phyloP scores from a whole-genome alignment of 2,113 vertebrate genomes.

The Burhinus oedicnemus region DNA sequence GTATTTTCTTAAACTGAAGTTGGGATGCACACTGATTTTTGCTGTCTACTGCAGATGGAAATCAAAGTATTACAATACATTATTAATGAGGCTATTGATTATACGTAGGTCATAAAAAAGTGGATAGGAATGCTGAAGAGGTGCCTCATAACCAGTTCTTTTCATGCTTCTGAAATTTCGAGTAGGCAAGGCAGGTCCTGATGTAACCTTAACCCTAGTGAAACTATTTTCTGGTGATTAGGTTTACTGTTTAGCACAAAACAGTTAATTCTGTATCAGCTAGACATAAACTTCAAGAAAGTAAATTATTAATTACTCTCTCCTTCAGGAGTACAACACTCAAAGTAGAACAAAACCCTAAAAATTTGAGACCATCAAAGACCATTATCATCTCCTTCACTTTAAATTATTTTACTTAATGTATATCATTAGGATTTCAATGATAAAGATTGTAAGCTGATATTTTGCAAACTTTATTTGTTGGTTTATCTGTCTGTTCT shows the following conservation, averaged over 20 bases:
- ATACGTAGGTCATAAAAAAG: neutral
- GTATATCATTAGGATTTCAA: neutral
- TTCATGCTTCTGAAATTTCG: neutral
- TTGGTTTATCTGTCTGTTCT: neutral
- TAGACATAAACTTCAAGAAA: neutral
- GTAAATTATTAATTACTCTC: neutral
- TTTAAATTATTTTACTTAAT: neutral
- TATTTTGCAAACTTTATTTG: neutral
- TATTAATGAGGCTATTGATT: neutral
- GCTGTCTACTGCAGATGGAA: neutral
- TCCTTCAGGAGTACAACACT: neutral
- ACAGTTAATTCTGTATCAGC: neutral
- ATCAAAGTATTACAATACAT: neutral
- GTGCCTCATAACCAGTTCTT: neutral
- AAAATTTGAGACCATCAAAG: neutral
- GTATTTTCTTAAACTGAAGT: neutral
- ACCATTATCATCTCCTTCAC: neutral
- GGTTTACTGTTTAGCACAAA: neutral
- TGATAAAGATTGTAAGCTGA: accelerated
- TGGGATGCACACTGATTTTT: neutral
- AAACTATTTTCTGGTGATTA: neutral
- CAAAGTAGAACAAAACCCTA: neutral
- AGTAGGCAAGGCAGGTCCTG: neutral
- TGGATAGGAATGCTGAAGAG: neutral
- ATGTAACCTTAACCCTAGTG: neutral